Conservation (phyloP, 2,888 invertebrate genomes). For the Malthinus seriepunctatus region DNA sequence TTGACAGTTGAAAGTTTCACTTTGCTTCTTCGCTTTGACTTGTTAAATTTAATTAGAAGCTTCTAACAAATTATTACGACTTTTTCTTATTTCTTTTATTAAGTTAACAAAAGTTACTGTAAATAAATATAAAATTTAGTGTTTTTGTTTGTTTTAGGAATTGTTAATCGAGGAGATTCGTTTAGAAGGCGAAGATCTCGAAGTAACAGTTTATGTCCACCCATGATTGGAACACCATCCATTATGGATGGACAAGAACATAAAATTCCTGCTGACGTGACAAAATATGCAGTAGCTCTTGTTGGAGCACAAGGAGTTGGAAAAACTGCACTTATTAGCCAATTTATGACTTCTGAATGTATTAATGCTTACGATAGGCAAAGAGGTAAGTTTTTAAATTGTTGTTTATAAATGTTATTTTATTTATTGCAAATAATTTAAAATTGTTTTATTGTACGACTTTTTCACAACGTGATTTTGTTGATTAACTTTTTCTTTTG, state of each 20-base stretch:
- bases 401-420: not conserved
- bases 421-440: too few species aligned
- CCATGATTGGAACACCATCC: conserved; percentile 46
- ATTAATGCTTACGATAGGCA: conserved; percentile 92
- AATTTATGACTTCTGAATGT: conserved; percentile 92
- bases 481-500: too few species aligned
- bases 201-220: conserved; percentile 79
- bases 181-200: conserved; percentile 83
- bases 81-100: too few species aligned
- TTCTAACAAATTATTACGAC: too few species aligned
- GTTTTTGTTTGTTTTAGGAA: conserved; percentile 63
- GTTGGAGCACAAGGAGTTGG: conserved; percentile 81
- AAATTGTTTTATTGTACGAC: too few species aligned
- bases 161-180: conserved; percentile 93
- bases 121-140: not conserved
- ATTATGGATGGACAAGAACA: conserved; percentile 61
- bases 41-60: too few species aligned
- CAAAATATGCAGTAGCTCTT: conserved; percentile 71
- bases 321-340: conserved; percentile 82
- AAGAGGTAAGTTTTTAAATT: conserved; percentile 62
- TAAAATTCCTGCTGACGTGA: conserved; percentile 46
- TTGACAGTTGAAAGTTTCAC: too few species aligned
- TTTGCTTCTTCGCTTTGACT: too few species aligned
- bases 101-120: too few species aligned
- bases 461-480: too few species aligned